Evolutionary conservation across 2,113 vertebrate genomes (phyloP).

Genomic region (Rhadina sibilatrix): DNA sequence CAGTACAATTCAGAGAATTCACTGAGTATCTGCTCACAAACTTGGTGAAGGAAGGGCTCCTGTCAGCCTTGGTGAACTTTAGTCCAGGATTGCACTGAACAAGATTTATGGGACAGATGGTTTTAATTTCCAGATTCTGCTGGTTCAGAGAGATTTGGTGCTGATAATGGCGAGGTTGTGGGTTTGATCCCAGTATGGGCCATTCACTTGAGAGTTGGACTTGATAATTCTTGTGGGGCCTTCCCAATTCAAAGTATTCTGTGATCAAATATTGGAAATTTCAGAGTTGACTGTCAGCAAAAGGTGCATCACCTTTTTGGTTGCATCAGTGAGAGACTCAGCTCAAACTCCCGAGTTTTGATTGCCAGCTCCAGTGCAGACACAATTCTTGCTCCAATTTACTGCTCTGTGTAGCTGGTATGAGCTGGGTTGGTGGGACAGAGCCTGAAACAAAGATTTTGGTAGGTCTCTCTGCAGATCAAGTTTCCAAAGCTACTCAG

Average conservation of each 20-base stretch:
- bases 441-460: neutral
- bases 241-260: neutral
- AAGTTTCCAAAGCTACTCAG: neutral
- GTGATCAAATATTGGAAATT: neutral
- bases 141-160: neutral
- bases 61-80: neutral
- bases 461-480: neutral
- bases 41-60: neutral
- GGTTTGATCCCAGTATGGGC: neutral
- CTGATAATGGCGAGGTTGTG: neutral
- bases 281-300: neutral
- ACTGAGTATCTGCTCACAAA: neutral
- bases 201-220: neutral
- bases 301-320: neutral
- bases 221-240: too few relatives aligned
- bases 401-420: accelerated
- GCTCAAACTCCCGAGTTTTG: neutral
- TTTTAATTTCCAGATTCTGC: neutral
- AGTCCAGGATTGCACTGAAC: neutral
- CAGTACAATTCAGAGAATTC: neutral
- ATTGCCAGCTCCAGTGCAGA: neutral
- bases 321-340: neutral
- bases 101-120: neutral
- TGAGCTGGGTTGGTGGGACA: neutral
- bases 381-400: neutral